Conservation (phyloP, 2,888 invertebrate species). For the Loripinus fragilis region DNA sequence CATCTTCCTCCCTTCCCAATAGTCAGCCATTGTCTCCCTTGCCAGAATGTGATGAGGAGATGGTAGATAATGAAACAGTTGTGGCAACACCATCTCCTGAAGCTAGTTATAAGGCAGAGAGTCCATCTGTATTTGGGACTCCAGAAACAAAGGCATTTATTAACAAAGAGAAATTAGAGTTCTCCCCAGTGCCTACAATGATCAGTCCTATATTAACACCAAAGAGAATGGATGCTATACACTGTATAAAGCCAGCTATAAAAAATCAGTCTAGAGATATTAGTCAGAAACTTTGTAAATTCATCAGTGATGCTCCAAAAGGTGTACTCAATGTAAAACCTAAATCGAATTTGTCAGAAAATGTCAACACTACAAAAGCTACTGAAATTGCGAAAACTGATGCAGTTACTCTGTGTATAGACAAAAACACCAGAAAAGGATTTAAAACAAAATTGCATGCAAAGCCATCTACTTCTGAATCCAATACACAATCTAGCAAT, state of each 20-base stretch:
- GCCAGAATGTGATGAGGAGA: conserved; percentile 32
- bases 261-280: not conserved
- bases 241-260: too few relatives aligned
- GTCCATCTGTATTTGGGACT: not conserved
- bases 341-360: conserved; percentile 4
- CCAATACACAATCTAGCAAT: too few relatives aligned
- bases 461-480: not conserved
- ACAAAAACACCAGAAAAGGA: not conserved
- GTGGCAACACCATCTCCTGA: not conserved
- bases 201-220: conserved; percentile 54
- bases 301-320: conserved; percentile 38
- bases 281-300: conserved; percentile 27
- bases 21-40: conserved; percentile 58
- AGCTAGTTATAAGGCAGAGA: not conserved
- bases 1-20: conserved; percentile 59
- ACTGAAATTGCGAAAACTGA: not conserved
- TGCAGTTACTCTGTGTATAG: too few relatives aligned
- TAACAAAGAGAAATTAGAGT: conserved; percentile 3
- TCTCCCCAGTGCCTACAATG: conserved; percentile 38
- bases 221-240: not conserved
- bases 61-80: not conserved
- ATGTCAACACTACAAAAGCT: not conserved
- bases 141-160: conserved; percentile 10
- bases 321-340: conserved; percentile 54
- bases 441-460: too few relatives aligned